Conservation (phyloP, 2,888 invertebrate species). For the Flabesymbios commensalis region DNA sequence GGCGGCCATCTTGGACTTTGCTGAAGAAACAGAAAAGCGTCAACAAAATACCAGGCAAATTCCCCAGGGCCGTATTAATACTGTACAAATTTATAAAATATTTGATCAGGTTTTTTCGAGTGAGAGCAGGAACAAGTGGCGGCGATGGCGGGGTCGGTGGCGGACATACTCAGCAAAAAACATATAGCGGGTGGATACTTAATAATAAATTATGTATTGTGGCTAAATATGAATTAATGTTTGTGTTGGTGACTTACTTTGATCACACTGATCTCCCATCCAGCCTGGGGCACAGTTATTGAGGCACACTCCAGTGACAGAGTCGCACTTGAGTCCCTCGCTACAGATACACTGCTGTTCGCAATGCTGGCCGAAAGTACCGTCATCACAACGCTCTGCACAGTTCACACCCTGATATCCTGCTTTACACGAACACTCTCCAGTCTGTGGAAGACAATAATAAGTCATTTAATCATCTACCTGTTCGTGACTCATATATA, state of each 20-base stretch:
- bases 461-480: neutral
- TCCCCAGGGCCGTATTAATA: too few species aligned
- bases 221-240: too few species aligned
- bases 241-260: conserved; percentile 51
- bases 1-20: too few species aligned
- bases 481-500: neutral
- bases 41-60: too few species aligned
- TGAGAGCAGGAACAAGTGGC: too few species aligned
- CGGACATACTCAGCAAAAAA: too few species aligned
- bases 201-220: too few species aligned
- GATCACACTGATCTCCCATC: conserved; percentile 53
- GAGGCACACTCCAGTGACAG: conserved; percentile 52
- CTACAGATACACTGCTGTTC: conserved; percentile 47
- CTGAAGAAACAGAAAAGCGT: too few species aligned
- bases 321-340: conserved; percentile 48
- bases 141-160: too few species aligned
- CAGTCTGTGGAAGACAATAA: conserved; percentile 66
- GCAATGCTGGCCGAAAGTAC: conserved; percentile 52
- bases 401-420: conserved; percentile 63
- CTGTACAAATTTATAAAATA: too few species aligned
- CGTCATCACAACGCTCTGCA: conserved; percentile 52
- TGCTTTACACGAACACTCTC: conserved; percentile 71
- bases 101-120: too few species aligned
- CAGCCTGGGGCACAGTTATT: conserved; percentile 55
- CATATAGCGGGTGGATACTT: too few species aligned